Evolutionary conservation across 2,797 vertebrate species (phyloP), one percentile per base, ranked within the genome.

Genomic region (Ctenopoma kingsleyae): DNA sequence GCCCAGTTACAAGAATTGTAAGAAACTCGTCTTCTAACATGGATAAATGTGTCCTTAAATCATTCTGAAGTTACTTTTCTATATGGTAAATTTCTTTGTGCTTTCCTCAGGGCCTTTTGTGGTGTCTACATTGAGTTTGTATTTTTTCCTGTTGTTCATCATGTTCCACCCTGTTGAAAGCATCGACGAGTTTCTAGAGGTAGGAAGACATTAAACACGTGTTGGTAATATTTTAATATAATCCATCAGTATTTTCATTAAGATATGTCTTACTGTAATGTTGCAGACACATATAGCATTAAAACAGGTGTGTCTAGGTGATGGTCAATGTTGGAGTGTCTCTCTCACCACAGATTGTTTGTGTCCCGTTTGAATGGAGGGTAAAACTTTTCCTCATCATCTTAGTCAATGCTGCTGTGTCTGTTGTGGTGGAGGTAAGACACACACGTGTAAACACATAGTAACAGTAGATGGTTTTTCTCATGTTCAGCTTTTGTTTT

Each of bases 1-100:
- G 84, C 98, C 98, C 5, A 97, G 95, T 95, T 98, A 97, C 92
- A 98, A 96, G 84, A 99, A 99, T 67, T 95, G 98, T 99, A 94
- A 90, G 97, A 62, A 16, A 15, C 20, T 5, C 7, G 0, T 20
- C 15, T 58, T 9, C 15, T 3, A 22, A n/a, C 35, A 15, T 3
- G 6, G 17, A 19, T 62, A 20, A 3, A 25, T 25, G 6, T 19
- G 1, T 2, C 17, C 5, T 52, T 9, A 63, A 23, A n/a, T 43
- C 9, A 8, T 27, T 61, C 10, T 1, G n/a, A 38, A 27, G 3
- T 27, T 10, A 38, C 13, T 67, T n/a, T 23, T 48, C 16, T 8
- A 1, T 58, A 19, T 51, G 46, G 0, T 74, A 49, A 48, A 20
- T 51, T 2, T 73, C 1, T 48, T n/a, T 79, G 16, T 82, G 35